phyloP scores from a whole-genome alignment of 92 coral and sea anemone genomes.

The Epizoanthus stellaris region DNA sequence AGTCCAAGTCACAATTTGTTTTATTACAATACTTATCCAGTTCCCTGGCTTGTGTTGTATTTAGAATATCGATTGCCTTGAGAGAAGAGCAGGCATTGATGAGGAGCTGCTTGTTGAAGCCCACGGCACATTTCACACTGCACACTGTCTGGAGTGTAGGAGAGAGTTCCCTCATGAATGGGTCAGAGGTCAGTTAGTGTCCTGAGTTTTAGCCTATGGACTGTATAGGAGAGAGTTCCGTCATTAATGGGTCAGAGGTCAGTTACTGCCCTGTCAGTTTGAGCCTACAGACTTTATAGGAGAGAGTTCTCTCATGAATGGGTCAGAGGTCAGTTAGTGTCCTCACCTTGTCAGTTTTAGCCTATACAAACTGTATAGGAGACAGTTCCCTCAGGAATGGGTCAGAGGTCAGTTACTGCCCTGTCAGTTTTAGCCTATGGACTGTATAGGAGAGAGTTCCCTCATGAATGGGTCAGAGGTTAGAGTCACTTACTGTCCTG shows the following conservation, averaged over 20 bases:
- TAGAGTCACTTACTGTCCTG: too few relatives aligned
- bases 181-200: slow-evolving; percentile 68
- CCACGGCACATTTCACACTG: slow-evolving; percentile 94
- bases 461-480: slow-evolving; percentile 69
- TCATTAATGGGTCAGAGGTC: slow-evolving; percentile 86
- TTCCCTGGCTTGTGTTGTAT: slow-evolving; percentile 5
- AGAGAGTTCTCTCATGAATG: slow-evolving; percentile 73
- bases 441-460: slow-evolving; percentile 63
- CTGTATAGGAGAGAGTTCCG: slow-evolving; percentile 61
- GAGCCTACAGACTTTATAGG: slow-evolving; percentile 33
- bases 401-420: slow-evolving; percentile 61
- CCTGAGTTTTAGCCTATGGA: neutral
- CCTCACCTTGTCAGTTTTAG: neutral
- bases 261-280: neutral
- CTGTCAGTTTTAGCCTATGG: slow-evolving; percentile 71
- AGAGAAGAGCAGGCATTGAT: slow-evolving; percentile 85
- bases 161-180: slow-evolving; percentile 75
- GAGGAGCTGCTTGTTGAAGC: slow-evolving; percentile 86
- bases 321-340: slow-evolving; percentile 68
- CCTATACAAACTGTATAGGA: too few relatives aligned
- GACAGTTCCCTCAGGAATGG: slow-evolving; percentile 63
- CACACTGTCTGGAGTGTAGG: slow-evolving; percentile 83
- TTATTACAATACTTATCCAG: neutral
- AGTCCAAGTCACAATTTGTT: neutral
- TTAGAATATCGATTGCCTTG: slow-evolving; percentile 95